Conservation (phyloP, 2,113 vertebrate species). For the Suncus etruscus region DNA sequence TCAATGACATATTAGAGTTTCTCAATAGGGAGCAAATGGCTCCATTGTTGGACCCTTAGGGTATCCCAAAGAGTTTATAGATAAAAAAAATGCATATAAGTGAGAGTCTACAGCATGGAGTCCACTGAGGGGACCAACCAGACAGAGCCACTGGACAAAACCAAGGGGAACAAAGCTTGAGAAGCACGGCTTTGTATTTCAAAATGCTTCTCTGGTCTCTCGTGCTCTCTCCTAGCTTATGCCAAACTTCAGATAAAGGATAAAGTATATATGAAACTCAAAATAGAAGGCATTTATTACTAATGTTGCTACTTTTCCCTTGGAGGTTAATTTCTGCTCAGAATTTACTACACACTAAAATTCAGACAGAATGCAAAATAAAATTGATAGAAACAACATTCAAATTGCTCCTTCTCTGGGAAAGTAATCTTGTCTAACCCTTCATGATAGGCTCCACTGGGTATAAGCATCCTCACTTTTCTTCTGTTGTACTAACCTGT, state of each 20-base stretch:
- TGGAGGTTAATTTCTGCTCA: constrained; percentile 53
- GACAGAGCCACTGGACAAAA: no score
- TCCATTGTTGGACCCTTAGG: no score
- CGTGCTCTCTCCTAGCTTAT: neutral
- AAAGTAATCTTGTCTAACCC: constrained; percentile 48
- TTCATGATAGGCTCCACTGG: neutral
- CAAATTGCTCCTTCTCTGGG: constrained; percentile 24
- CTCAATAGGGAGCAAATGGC: no score
- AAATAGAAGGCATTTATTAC: constrained; percentile 23
- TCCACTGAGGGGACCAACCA: no score
- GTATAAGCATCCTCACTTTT: neutral
- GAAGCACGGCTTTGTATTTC: neutral
- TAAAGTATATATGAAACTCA: neutral
- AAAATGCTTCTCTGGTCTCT: neutral
- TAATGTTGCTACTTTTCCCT: constrained; percentile 2
- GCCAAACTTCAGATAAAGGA: constrained; percentile 58
- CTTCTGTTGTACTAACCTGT: neutral
- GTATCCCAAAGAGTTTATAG: no score
- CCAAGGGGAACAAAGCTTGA: no score
- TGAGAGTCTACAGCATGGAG: no score
- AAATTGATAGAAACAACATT: constrained; percentile 33
- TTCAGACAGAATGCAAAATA: constrained; percentile 38
- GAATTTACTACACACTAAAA: constrained; percentile 45
- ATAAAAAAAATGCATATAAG: no score
- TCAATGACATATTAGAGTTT: neutral